phyloP scores from a whole-genome alignment of 2,888 invertebrate species.

The Philonicus albiceps region DNA sequence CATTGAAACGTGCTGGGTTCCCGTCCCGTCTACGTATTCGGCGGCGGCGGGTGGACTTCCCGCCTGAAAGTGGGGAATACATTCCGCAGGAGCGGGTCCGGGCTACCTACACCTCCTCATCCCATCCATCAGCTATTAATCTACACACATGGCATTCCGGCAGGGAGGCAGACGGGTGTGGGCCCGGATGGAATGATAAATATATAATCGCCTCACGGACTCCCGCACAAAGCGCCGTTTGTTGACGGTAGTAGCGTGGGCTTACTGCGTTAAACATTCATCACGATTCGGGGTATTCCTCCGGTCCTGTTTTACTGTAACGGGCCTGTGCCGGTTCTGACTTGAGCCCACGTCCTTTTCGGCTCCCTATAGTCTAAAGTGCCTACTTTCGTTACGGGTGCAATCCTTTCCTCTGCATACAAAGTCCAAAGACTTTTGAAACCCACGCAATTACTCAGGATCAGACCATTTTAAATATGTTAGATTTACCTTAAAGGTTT shows the following conservation, averaged over 20 bases:
- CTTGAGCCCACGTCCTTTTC: neutral
- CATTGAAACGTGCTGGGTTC: neutral
- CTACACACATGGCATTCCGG: neutral
- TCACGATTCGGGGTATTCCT: neutral
- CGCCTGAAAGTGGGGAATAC: neutral
- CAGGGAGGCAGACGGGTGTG: neutral
- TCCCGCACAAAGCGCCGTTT: neutral
- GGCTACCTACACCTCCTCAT: neutral
- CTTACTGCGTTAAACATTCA: neutral
- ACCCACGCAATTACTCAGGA: neutral
- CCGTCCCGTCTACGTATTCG: neutral
- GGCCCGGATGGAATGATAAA: constrained; percentile 3
- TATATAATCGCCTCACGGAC: constrained; percentile 8
- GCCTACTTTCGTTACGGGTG: neutral
- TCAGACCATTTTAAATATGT: neutral
- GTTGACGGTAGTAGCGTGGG: neutral
- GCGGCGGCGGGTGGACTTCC: neutral
- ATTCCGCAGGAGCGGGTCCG: neutral
- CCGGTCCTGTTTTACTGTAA: neutral
- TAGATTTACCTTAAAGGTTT: too few species aligned
- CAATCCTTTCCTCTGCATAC: neutral
- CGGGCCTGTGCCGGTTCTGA: neutral
- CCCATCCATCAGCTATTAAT: neutral
- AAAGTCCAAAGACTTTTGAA: neutral
- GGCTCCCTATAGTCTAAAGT: neutral